Base-by-base conservation (phyloP, 1,140 invertebrate genomes). In the Drosophila malerkotliana region DNA sequence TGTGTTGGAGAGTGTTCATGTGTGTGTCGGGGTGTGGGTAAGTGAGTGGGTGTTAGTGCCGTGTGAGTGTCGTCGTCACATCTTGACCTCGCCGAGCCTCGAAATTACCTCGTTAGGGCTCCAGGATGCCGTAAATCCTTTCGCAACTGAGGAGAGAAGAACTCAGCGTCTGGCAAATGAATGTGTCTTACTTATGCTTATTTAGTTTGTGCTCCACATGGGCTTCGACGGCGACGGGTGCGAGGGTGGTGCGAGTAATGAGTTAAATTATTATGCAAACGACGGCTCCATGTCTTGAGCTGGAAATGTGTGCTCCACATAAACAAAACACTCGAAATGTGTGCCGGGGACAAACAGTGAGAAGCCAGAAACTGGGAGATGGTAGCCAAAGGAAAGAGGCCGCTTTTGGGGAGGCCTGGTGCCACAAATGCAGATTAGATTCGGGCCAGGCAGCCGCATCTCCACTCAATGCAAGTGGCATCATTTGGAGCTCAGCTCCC, bases 211-310 rank as follows among this genome's bases (percentile, higher is more conserved):
- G 73, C 48, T 57, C 63, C 51, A 26, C 21, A 66, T 21, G 58
- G 14, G 15, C 21, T 18, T 18, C 18, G 28, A 30, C 18, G 30
- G 4, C 2, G 14, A 18, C 1, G 44, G 18, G 5, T 18, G 1
- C 2, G 7, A 8, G 18, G 26, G 21, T 8, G 7, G 47, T 34
- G 30, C 45, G 58, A 61, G 66, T 85, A 87, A 85, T 85, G 74
- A 78, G 82, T 82, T 87, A 87, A 85, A 85, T 87, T 85, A 88
- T 85, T 85, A 85, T 85, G 83, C 82, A 87, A 85, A 78, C 80
- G 81, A 80, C 77, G 78, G 71, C 71, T 57, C 54, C 64, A 72
- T 53, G 62, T 62, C 59, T 81, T 71, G 58, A 51, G 71, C 54
- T 68, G 62, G 47, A 77, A 68, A 74, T 79, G 62, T 83, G 64